These are phyloP conservation scores for Galleria mellonella DNA, from an alignment of 1,140 invertebrate genomes.

Conservation along the genomic window DNA sequence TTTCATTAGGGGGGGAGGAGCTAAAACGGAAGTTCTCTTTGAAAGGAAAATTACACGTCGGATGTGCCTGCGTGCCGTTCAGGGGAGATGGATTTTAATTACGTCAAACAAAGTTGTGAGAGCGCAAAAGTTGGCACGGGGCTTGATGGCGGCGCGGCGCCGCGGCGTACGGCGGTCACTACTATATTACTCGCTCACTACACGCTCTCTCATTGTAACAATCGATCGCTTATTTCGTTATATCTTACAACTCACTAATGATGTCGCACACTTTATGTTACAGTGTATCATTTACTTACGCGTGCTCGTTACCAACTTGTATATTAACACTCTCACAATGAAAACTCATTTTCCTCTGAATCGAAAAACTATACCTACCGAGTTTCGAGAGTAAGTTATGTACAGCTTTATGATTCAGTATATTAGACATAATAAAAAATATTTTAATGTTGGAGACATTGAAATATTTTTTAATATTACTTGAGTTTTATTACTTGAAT, in stretches of 20 bases:
- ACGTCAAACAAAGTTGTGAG: slow-evolving; percentile 66
- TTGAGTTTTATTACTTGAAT: too few species aligned
- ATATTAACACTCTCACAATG: slow-evolving; percentile 13
- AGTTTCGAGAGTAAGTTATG: too few species aligned
- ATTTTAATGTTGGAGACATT: too few species aligned
- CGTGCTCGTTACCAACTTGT: slow-evolving; percentile 17
- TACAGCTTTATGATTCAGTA: too few species aligned
- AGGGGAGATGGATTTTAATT: slow-evolving; percentile 70
- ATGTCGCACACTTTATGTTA: slow-evolving; percentile 5
- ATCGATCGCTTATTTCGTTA: slow-evolving; percentile 12
- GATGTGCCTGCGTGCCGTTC: slow-evolving; percentile 45
- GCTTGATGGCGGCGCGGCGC: slow-evolving; percentile 13
- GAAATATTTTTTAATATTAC: too few species aligned
- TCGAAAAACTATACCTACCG: slow-evolving; percentile 10
- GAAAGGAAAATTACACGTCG: slow-evolving; percentile 72
- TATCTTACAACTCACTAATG: slow-evolving; percentile 35
- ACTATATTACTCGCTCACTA: not conserved
- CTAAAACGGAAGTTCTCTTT: slow-evolving; percentile 73
- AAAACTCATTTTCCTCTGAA: slow-evolving; percentile 10
- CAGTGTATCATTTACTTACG: slow-evolving; percentile 11
- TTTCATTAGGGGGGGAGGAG: slow-evolving; percentile 66
- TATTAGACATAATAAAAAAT: too few species aligned
- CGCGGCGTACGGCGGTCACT: slow-evolving; percentile 1
- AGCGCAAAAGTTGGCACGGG: slow-evolving; percentile 30
- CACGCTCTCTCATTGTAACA: slow-evolving; percentile 7